Base-by-base conservation (phyloP, 2,797 vertebrate species). In the Epinephelus awoara region DNA sequence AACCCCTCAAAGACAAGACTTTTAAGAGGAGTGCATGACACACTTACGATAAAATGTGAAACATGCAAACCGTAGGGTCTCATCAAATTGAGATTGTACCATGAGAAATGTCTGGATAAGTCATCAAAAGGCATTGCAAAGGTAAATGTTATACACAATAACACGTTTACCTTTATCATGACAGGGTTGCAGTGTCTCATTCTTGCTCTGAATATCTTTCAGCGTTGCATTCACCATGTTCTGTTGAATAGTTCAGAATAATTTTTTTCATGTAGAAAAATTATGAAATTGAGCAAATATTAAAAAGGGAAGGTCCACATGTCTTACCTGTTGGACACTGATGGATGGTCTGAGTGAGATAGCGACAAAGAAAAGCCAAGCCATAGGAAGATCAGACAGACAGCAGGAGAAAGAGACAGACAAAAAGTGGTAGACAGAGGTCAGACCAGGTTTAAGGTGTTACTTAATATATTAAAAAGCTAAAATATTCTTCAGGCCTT, bases 251-350 rank as follows among this genome's bases (percentile, higher is more conserved):
- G 70, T 87, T 29, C 0, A 68, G 5, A 29, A 23, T 50, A 1
- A 52, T 25, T 47, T 23, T 47, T 11, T 27, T 64, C 19, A 17
- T 0, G 6, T 7, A 13, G 11, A 47, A 62, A 15, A 66, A 50
- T 42, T 59, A 14, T 69, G 12, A 69, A 62, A 44, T 10, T 14
- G 15, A 75, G 56, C 2, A 25, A 49, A 23, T 10, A 21, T 0
- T 56, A 67, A 0, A 49, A 11, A 65, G 18, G 34, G 15, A 6
- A 6, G 50, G 14, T 57, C 79, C 3, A 14, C 5, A 21, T 46
- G 15, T 74, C 95, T 95, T 96, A 99, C 98, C 96, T 96, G 95
- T 46, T 90, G 87, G 79, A 79, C 83, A 61, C 82, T 92, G 82
- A 88, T 25, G 69, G 93, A 92, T 44, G 97, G 97, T 80, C 98